Percentiles rank a stretch among this genome's conserved stretches.
Conservation (phyloP, 30 jellyfish, hydroid and myxozoan genomes). For the Clytia hemisphaerica region DNA sequence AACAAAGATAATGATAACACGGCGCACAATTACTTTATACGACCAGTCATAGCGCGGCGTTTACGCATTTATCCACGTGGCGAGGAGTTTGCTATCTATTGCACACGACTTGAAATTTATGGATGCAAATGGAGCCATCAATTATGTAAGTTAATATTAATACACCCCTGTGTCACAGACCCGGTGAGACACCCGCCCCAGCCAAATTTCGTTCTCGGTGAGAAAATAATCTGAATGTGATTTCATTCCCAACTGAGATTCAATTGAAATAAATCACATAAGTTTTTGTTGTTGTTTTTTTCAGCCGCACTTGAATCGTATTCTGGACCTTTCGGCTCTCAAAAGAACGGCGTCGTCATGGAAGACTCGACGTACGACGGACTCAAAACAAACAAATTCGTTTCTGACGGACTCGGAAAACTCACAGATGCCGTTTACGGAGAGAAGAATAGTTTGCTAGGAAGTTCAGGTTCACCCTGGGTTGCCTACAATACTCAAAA, state of each 20-base stretch:
- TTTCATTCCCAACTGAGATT: not conserved
- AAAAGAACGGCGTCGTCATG: slow-evolving; percentile 28
- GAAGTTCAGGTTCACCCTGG: slow-evolving; percentile 39
- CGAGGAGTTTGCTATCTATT: slow-evolving; percentile 50
- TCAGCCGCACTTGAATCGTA: slow-evolving; percentile 57
- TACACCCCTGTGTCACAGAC: too few relatives aligned
- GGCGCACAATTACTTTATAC: slow-evolving; percentile 32
- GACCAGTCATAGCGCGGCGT: slow-evolving; percentile 75
- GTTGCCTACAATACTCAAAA: slow-evolving; percentile 42
- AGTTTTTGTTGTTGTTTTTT: not conserved
- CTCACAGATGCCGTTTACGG: slow-evolving; percentile 75
- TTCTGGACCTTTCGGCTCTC: slow-evolving; percentile 43
- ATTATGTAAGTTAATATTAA: slow-evolving; percentile 41
- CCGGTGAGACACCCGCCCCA: too few relatives aligned
- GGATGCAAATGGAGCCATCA: slow-evolving; percentile 86
- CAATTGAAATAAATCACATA: not conserved
- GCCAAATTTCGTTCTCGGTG: too few relatives aligned
- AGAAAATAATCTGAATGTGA: too few relatives aligned
- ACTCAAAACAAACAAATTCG: slow-evolving; percentile 8
- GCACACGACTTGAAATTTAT: slow-evolving; percentile 68
- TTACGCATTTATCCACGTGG: slow-evolving; percentile 88
- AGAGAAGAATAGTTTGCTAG: not conserved
- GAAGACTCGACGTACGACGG: slow-evolving; percentile 69
- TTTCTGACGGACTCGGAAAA: slow-evolving; percentile 63
- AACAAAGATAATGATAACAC: slow-evolving; percentile 55